Conservation (phyloP, 2,113 vertebrate species). For the human (Homo sapiens) region GRCh38 chr7:26652501-26653000, state of each 20-base stretch:
- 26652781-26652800: constrained; percentile 41
- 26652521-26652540: constrained; percentile 61
- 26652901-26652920: constrained; percentile 3
- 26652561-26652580: constrained; percentile 73
- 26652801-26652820: neutral
- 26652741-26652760: constrained; percentile 29
- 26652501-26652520: constrained; percentile 69
- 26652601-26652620: constrained; percentile 53
- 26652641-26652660: constrained; percentile 66
- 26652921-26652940: constrained; percentile 65
- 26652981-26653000: constrained; percentile 49
- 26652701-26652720: neutral
- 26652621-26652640: constrained; percentile 67
- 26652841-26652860: constrained; percentile 42
- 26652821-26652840: constrained; percentile 49
- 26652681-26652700: neutral
- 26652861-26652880: constrained; percentile 66
- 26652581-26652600: constrained; percentile 64
- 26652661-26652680: constrained; percentile 69
- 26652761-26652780: constrained; percentile 43
- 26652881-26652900: constrained; percentile 40
- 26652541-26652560: constrained; percentile 73
- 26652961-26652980: constrained; percentile 65
- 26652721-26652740: constrained; percentile 15
- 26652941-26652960: constrained; percentile 59